Evolutionary conservation across 2,888 invertebrate genomes (phyloP).

Genomic region (Ornithoptera priamus): DNA sequence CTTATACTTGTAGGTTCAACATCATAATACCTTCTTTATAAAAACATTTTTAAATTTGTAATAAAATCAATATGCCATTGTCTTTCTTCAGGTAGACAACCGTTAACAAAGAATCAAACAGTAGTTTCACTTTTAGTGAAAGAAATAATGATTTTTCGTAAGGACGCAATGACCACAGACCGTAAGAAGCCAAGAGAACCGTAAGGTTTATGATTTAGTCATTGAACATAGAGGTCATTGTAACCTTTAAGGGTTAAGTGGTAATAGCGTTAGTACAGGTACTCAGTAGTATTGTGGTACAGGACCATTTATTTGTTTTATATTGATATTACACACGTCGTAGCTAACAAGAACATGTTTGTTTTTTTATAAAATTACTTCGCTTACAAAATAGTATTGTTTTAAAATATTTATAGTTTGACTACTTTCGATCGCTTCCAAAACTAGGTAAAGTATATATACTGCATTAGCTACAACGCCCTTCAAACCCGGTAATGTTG

Average conservation of each 20-base stretch:
- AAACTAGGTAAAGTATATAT: too few species aligned
- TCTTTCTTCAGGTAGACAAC: background rate
- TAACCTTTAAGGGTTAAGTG: constrained; percentile 34
- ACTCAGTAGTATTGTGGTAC: background rate
- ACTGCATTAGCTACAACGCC: too few species aligned
- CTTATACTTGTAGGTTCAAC: too few species aligned
- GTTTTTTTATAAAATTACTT: too few species aligned
- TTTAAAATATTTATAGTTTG: too few species aligned
- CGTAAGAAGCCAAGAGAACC: constrained; percentile 12
- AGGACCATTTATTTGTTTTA: background rate
- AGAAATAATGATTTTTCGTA: constrained; percentile 1
- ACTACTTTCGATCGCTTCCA: too few species aligned
- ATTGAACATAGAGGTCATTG: constrained; percentile 32
- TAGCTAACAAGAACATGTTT: background rate
- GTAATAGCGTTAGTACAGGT: constrained; percentile 17
- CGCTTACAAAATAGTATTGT: too few species aligned
- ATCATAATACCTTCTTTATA: too few species aligned
- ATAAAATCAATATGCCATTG: too few species aligned
- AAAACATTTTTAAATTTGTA: too few species aligned
- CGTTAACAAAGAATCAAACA: background rate
- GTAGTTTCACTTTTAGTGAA: background rate
- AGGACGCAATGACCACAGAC: constrained; percentile 19
- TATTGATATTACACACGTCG: background rate
- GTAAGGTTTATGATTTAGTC: constrained; percentile 26
- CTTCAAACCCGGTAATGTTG: too few species aligned